Percentiles rank a stretch among this genome's conserved stretches.
These are phyloP conservation scores for Paratrypauchen microcephalus DNA, from an alignment of 2,797 vertebrate species.

Conservation along the genomic window DNA sequence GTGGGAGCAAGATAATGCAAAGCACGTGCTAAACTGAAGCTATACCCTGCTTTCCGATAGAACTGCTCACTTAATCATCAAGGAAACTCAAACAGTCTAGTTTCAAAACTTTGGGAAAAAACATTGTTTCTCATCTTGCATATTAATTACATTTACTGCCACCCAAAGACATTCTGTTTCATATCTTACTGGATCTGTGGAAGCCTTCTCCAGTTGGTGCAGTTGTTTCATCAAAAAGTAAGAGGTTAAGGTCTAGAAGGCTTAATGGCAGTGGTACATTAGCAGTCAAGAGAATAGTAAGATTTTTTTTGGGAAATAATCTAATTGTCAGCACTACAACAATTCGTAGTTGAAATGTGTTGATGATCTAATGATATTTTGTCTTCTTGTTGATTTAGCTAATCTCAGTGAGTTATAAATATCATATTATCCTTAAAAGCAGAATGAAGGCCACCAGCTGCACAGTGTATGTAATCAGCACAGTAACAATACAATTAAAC, in stretches of 20 bases:
- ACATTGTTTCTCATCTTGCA: conserved; percentile 40
- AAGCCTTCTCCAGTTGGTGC: conserved; percentile 14
- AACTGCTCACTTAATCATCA: not conserved
- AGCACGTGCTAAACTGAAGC: not conserved
- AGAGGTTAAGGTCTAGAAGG: too few species aligned
- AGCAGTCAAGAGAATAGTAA: too few species aligned
- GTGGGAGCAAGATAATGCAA: conserved; percentile 7
- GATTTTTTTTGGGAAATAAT: too few species aligned
- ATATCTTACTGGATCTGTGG: conserved; percentile 52
- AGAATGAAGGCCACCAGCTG: not conserved
- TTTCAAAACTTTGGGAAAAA: not conserved
- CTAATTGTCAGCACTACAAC: not conserved
- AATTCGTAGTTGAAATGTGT: not conserved
- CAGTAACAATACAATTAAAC: conserved; percentile 1
- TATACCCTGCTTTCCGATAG: not conserved
- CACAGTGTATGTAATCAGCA: not conserved
- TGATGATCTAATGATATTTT: not conserved
- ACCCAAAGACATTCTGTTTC: not conserved
- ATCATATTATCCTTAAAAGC: not conserved
- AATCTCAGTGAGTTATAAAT: not conserved
- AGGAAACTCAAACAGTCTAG: not conserved
- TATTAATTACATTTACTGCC: conserved; percentile 43
- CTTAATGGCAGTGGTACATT: too few species aligned
- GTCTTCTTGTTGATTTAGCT: not conserved
- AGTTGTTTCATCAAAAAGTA: too few species aligned